Evolutionary conservation across 2,797 vertebrate species (phyloP).

Genomic region (Melanotaenia nigrans): DNA sequence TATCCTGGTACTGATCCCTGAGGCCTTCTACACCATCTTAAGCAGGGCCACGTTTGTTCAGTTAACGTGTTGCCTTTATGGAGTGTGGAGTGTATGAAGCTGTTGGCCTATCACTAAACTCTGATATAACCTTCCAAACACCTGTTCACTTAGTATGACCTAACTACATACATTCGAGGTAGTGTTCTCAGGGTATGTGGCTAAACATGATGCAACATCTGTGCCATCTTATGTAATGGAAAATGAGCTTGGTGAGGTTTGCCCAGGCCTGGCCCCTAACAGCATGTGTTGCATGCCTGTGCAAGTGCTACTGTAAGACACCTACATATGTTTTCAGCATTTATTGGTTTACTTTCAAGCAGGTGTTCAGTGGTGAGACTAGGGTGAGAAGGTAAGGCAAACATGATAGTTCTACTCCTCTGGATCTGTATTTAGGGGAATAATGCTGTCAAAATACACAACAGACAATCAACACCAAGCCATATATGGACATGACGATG

Average conservation of each 20-base stretch:
- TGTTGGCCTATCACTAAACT: constrained; percentile 10
- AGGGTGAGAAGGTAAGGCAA: background rate
- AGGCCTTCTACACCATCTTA: background rate
- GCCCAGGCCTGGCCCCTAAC: constrained; percentile 13
- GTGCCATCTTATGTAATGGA: constrained; percentile 44
- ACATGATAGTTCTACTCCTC: background rate
- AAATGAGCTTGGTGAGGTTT: constrained; percentile 15
- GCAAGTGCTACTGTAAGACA: background rate
- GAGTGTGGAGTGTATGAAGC: constrained; percentile 13
- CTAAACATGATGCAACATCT: constrained; percentile 55
- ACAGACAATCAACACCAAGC: background rate
- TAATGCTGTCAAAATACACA: background rate
- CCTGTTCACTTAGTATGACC: constrained; percentile 38
- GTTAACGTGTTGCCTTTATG: background rate
- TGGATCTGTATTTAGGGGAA: background rate
- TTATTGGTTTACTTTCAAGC: constrained; percentile 6
- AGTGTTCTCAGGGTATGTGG: background rate
- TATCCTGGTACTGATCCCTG: constrained; percentile 38
- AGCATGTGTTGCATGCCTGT: constrained; percentile 41
- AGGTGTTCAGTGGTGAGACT: constrained; percentile 11
- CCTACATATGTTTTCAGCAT: constrained; percentile 35
- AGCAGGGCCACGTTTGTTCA: background rate
- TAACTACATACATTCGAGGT: background rate
- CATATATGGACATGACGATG: background rate
- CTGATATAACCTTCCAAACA: constrained; percentile 23